phyloP scores from a whole-genome alignment of 2,113 vertebrate genomes.

The Nothocercus julius region DNA sequence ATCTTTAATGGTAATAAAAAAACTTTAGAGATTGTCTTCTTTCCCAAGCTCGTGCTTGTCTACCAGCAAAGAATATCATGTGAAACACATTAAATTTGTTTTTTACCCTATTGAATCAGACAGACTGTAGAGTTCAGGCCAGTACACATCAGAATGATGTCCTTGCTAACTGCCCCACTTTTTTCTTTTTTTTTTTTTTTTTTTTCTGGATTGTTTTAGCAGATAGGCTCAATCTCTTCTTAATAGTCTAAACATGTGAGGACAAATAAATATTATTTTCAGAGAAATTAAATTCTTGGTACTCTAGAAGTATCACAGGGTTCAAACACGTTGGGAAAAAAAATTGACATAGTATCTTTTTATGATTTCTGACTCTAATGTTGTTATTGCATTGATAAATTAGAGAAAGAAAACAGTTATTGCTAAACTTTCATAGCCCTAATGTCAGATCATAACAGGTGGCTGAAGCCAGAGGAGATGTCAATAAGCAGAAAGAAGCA shows the following conservation, averaged over 20 bases:
- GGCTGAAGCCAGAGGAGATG: not conserved
- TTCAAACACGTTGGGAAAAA: not conserved
- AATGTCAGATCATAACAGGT: accelerated
- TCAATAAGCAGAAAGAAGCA: not conserved
- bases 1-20: not conserved
- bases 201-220: not conserved
- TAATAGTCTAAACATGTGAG: not conserved
- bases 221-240: not conserved
- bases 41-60: not conserved
- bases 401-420: not conserved
- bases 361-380: not conserved
- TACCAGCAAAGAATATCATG: not conserved
- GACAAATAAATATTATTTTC: not conserved
- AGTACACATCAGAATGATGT: not conserved
- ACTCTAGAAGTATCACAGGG: not conserved
- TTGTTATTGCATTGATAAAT: not conserved
- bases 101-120: not conserved
- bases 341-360: not conserved
- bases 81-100: not conserved
- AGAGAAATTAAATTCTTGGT: not conserved
- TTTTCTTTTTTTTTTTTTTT: not conserved
- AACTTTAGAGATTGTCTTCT: not conserved
- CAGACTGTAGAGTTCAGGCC: not conserved
- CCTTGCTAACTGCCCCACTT: not conserved
- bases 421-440: not conserved